These are phyloP conservation scores for Erebia aethiops DNA, from an alignment of 2,888 invertebrate genomes.

Conservation along the genomic window DNA sequence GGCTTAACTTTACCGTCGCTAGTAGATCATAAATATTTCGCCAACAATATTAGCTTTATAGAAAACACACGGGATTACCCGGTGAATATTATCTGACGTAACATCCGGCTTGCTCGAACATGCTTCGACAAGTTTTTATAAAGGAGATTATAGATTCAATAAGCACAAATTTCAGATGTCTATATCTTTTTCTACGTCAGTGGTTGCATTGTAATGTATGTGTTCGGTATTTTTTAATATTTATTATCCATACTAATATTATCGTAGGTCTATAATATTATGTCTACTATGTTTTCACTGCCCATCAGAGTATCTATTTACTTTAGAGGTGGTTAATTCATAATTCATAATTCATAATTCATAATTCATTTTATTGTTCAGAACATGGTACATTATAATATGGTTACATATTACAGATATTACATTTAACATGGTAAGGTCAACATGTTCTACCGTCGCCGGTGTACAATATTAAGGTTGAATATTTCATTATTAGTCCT, in stretches of 20 bases:
- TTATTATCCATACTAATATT: background rate
- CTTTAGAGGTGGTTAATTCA: too few species aligned
- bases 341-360: too few species aligned
- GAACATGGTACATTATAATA: too few species aligned
- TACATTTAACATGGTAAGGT: too few species aligned
- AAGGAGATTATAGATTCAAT: background rate
- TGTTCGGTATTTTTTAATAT: background rate
- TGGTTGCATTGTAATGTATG: background rate
- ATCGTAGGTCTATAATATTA: too few species aligned
- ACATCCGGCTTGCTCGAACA: slow-evolving; percentile 13
- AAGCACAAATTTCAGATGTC: background rate
- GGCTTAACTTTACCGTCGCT: background rate
- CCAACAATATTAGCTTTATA: background rate
- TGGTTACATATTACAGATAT: too few species aligned
- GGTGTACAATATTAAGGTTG: too few species aligned
- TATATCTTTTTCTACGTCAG: background rate
- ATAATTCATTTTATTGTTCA: too few species aligned
- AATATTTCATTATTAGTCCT: too few species aligned
- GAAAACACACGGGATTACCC: slow-evolving; percentile 9
- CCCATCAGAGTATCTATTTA: too few species aligned
- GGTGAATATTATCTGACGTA: slow-evolving; percentile 1
- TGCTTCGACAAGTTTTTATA: slow-evolving; percentile 2
- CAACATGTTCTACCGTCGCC: too few species aligned
- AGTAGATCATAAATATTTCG: background rate
- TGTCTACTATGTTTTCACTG: too few species aligned